Percentiles rank a stretch among this genome's conserved stretches.
These are phyloP conservation scores for Micromussa lordhowensis DNA, from an alignment of 92 coral and sea anemone species.

Conservation along the genomic window DNA sequence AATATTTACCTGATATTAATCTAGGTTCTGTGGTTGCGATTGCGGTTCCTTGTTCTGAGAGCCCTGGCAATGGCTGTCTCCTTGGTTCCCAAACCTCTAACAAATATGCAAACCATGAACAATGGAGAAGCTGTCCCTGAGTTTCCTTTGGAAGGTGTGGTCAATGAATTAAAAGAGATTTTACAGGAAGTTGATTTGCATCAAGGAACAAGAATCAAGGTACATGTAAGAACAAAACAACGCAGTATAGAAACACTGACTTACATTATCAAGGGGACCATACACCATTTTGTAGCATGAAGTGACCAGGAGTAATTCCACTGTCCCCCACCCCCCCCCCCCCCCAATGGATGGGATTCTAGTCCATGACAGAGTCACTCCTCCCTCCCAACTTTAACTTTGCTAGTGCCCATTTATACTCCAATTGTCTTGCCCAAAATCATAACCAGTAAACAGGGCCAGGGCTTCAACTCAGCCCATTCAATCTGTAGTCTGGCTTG, in stretches of 20 bases:
- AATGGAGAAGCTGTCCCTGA: slow-evolving; percentile 56
- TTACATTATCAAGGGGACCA: neutral
- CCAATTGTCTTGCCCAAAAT: too few relatives aligned
- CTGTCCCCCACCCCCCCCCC: too few relatives aligned
- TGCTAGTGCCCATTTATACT: too few relatives aligned
- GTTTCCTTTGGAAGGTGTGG: slow-evolving; percentile 58
- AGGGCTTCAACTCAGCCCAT: too few relatives aligned
- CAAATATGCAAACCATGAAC: slow-evolving; percentile 45
- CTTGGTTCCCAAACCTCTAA: slow-evolving; percentile 69
- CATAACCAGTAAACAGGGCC: too few relatives aligned
- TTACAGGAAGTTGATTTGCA: slow-evolving; percentile 65
- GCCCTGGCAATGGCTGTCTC: slow-evolving; percentile 76
- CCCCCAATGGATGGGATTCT: too few relatives aligned
- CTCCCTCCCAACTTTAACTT: too few relatives aligned
- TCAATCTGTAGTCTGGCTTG: too few relatives aligned
- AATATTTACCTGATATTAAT: too few relatives aligned
- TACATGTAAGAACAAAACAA: slow-evolving; percentile 3
- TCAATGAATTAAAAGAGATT: slow-evolving; percentile 59
- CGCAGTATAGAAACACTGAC: neutral
- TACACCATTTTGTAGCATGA: neutral
- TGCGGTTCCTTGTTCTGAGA: slow-evolving; percentile 77
- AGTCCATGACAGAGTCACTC: too few relatives aligned
- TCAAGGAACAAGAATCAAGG: slow-evolving; percentile 70
- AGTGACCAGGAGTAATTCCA: too few relatives aligned
- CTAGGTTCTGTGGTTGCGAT: slow-evolving; percentile 88